phyloP scores from a whole-genome alignment of 2,797 vertebrate genomes.

The Sardinella longiceps region DNA sequence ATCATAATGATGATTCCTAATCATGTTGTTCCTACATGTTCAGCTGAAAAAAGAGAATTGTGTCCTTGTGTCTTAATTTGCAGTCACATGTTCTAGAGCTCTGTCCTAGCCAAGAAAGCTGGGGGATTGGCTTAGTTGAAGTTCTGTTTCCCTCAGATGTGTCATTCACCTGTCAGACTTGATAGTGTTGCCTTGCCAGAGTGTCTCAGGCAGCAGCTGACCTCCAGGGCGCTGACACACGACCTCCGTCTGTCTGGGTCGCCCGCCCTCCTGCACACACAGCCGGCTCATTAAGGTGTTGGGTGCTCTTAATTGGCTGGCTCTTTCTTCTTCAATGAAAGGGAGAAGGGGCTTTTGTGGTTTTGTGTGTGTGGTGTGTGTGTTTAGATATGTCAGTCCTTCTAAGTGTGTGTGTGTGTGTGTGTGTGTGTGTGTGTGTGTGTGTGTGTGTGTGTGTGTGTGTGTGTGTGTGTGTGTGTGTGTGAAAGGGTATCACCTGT shows the following conservation, averaged over 20 bases:
- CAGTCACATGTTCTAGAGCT: not conserved
- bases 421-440: not conserved
- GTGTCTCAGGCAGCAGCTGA: not conserved
- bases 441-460: not conserved
- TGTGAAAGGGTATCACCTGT: not conserved
- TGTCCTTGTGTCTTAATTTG: not conserved
- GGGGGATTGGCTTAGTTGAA: not conserved
- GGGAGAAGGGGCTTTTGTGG: slow-evolving; percentile 7
- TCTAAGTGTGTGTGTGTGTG: not conserved
- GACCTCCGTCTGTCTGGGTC: not conserved
- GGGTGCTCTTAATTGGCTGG: slow-evolving; percentile 16
- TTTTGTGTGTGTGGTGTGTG: not conserved
- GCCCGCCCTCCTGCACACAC: not conserved
- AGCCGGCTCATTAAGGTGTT: not conserved
- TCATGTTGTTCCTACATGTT: not conserved
- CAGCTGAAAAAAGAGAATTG: not conserved
- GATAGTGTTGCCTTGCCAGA: not conserved
- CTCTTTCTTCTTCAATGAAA: slow-evolving; percentile 8
- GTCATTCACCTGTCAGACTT: not conserved
- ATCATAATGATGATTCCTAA: too few species aligned
- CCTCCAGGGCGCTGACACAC: not conserved
- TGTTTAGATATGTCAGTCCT: too few species aligned
- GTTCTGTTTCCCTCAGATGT: not conserved
- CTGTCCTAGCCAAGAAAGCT: too few species aligned
- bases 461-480: not conserved